A percentile compares a stretch with the other conserved stretches of the same genome.
These are phyloP conservation scores for Centroberyx gerrardi DNA, from an alignment of 2,797 vertebrate genomes.

Conservation along the genomic window DNA sequence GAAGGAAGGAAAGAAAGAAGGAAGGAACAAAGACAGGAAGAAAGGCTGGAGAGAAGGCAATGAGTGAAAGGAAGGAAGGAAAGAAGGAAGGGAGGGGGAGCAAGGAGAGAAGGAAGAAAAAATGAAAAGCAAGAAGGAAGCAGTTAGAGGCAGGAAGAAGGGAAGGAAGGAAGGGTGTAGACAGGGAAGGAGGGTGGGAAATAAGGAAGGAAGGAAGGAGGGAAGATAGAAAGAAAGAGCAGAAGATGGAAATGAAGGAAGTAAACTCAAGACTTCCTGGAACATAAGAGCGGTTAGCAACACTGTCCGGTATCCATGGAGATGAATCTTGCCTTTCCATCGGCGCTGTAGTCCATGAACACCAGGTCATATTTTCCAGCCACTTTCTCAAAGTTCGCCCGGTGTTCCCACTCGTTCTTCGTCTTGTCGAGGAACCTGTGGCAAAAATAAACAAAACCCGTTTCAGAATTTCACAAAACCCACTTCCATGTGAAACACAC, in stretches of 20 bases:
- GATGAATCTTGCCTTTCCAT: slow-evolving; percentile 63
- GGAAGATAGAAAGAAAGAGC: not conserved
- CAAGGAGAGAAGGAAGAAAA: not conserved
- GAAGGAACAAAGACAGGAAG: not conserved
- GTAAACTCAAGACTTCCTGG: not conserved
- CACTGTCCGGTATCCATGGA: not conserved
- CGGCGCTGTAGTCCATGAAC: slow-evolving; percentile 88
- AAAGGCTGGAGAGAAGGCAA: no score
- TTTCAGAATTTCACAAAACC: not conserved
- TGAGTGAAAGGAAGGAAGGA: not conserved
- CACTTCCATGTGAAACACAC: not conserved
- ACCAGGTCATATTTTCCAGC: slow-evolving; percentile 93
- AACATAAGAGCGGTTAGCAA: not conserved
- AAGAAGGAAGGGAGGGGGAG: not conserved
- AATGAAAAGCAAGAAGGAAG: not conserved
- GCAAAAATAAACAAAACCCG: slow-evolving; percentile 2
- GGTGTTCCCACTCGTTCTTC: slow-evolving; percentile 89
- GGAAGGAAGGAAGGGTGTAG: not conserved
- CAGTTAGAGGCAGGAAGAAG: not conserved
- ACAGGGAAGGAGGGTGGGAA: not conserved
- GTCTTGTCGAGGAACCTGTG: slow-evolving; percentile 93
- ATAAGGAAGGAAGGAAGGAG: not conserved
- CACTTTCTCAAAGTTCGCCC: slow-evolving; percentile 88
- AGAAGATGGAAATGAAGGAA: not conserved
- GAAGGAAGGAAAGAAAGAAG: not conserved